Evolutionary conservation across 2,113 vertebrate species (phyloP).

Genomic region (Xenopus tropicalis): UCB_Xtro_10.0 CM004447.2:11929501-11930000

Average conservation of each 20-base stretch:
- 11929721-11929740: background rate
- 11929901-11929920: slow-evolving; percentile 73
- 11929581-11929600: too few species aligned
- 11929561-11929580: too few species aligned
- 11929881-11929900: slow-evolving; percentile 74
- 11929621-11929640: too few species aligned
- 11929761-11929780: slow-evolving; percentile 6
- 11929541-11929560: too few species aligned
- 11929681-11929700: background rate
- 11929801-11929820: slow-evolving; percentile 63
- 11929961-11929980: slow-evolving; percentile 60
- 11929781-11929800: slow-evolving; percentile 36
- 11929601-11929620: too few species aligned
- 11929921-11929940: slow-evolving; percentile 71
- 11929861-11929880: slow-evolving; percentile 68
- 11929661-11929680: too few species aligned
- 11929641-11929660: too few species aligned
- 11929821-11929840: slow-evolving; percentile 73
- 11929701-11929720: background rate
- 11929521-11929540: too few species aligned
- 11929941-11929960: slow-evolving; percentile 75
- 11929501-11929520: too few species aligned
- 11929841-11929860: slow-evolving; percentile 74
- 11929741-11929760: slow-evolving; percentile 22
- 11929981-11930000: too few species aligned